Base-by-base conservation (phyloP, 2,797 vertebrate genomes). In the Melanotaenia trifasciata region DNA sequence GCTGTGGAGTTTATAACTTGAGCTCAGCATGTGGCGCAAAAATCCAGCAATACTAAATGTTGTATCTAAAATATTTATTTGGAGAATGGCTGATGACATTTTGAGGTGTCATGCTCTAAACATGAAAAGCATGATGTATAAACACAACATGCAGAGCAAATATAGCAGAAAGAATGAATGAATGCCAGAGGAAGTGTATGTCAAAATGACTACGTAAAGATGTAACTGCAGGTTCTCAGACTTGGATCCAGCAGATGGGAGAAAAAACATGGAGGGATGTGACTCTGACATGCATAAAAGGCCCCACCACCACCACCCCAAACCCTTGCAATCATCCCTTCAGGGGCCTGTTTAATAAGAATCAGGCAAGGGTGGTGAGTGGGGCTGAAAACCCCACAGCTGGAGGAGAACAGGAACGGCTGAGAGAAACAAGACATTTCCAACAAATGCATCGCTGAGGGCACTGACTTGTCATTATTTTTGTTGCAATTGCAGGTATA, bases 321-420 rank as follows among this genome's bases (percentile, higher is more conserved):
- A 59, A 70, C 56, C 65, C 67, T 69, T 36, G 59, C 63, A 50
- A 58, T 58, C 81, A 75, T 84, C 82, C 78, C 87, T 69, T 85
- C 40, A 70, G 85, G 87, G 84, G 76, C 78, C 64, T 66, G 79
- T 90, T 92, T 94, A 94, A 95, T 93, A 85, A 89, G 87, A 88
- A 93, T 87, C 92, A 93, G 87, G 78, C 78, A 72, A 78, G n/a
- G 76, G 73, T 69, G 83, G 84, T 76, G 88, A 78, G 83, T 67
- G 67, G 78, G 80, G 62, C 84, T 85, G 69, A 78, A 86, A 83
- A 84, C 58, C 80, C 88, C 85, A 78, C 93, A 94, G 92, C 93
- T 93, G 89, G 87, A 87, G 78, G 71, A 86, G 79, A 83, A 78
- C 84, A 76, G 81, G 78, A 91, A 90, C n/a, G 60, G 70, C 77